A percentile compares a stretch with the other conserved stretches of the same genome.
Evolutionary conservation across 2,888 invertebrate species (phyloP).

Genomic region (Morpho achilles): DNA sequence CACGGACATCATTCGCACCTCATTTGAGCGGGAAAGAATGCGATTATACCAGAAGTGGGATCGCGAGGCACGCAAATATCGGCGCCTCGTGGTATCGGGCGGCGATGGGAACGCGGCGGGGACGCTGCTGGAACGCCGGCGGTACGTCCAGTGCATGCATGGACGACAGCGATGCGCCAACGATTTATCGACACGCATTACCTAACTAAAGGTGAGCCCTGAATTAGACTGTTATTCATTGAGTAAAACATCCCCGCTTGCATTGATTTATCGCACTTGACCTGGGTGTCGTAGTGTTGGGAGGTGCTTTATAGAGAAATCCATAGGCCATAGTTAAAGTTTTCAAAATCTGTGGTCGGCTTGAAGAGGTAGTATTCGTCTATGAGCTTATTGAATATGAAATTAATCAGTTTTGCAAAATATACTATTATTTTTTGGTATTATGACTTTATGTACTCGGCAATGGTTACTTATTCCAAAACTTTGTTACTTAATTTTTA

Average conservation of each 20-base stretch:
- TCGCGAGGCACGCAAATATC: slow-evolving; percentile 22
- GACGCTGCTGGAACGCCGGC: slow-evolving; percentile 27
- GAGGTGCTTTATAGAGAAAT: no score
- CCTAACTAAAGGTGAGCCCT: slow-evolving; percentile 61
- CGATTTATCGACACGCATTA: slow-evolving; percentile 55
- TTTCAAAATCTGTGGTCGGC: no score
- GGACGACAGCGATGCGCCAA: slow-evolving; percentile 26
- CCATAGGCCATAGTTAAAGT: no score
- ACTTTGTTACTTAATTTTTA: no score
- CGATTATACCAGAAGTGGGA: slow-evolving; percentile 19
- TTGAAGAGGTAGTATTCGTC: no score
- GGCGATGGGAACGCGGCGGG: slow-evolving; percentile 29
- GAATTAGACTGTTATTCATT: slow-evolving; percentile 28
- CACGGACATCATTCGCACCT: slow-evolving; percentile 60
- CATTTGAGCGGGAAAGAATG: slow-evolving; percentile 31
- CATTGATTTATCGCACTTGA: slow-evolving; percentile 4
- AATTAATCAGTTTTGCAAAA: no score
- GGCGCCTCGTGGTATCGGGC: slow-evolving; percentile 20
- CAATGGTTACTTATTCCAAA: no score
- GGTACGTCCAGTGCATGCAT: slow-evolving; percentile 24
- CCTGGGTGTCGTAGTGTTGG: no score
- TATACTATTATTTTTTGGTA: no score
- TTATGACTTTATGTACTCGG: no score
- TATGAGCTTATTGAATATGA: no score
- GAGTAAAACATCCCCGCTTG: slow-evolving; percentile 14